Conservation (phyloP, 1,140 invertebrate species). For the Saccostrea echinata region DNA sequence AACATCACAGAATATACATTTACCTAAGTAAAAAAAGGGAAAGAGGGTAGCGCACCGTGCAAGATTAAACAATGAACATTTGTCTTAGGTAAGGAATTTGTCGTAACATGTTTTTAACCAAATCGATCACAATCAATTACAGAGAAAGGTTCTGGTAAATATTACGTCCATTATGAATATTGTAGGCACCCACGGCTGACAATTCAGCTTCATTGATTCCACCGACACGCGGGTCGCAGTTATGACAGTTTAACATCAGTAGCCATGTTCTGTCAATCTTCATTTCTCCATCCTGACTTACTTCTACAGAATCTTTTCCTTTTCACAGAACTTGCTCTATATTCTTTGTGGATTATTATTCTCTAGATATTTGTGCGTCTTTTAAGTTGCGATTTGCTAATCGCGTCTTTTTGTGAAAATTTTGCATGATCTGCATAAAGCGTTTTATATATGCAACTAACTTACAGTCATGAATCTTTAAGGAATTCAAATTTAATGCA, state of each 20-base stretch:
- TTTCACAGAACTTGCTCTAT: too few relatives aligned
- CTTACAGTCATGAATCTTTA: too few relatives aligned
- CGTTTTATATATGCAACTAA: too few relatives aligned
- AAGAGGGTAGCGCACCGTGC: not conserved
- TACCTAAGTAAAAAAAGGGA: not conserved
- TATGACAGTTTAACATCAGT: not conserved
- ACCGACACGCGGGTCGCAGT: not conserved
- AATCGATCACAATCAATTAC: not conserved
- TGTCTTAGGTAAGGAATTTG: slow-evolving; percentile 17
- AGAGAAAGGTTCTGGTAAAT: not conserved
- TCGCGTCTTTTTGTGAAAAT: too few relatives aligned
- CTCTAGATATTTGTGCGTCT: too few relatives aligned
- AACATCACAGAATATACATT: not conserved
- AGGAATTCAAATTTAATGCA: too few relatives aligned
- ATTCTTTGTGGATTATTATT: too few relatives aligned
- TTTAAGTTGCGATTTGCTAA: too few relatives aligned
- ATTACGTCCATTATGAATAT: not conserved
- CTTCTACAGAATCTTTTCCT: not conserved
- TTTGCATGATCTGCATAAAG: too few relatives aligned
- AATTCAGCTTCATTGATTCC: not conserved
- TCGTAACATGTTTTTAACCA: slow-evolving; percentile 10
- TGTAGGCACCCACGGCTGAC: not conserved
- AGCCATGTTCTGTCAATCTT: not conserved
- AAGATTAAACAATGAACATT: slow-evolving; percentile 33
- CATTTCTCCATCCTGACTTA: not conserved